Evolutionary conservation across 2,888 invertebrate species (phyloP), one percentile per base, ranked within the genome.

Genomic region (Tetragonisca angustula): DNA sequence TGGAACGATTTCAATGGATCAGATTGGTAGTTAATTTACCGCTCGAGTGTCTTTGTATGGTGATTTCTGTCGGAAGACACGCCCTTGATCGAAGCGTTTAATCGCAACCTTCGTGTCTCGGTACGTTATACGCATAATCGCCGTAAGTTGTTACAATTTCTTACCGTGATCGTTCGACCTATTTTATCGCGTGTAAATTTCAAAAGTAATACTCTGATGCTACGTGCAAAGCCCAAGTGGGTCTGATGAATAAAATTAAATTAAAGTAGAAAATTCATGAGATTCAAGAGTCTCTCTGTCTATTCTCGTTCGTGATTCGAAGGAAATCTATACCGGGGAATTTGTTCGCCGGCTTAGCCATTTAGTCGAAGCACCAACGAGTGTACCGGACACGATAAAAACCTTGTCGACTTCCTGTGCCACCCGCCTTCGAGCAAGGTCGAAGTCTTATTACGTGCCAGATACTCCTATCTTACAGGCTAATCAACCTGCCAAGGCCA

Each of bases 371-470:
- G 83, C 73, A 85, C 80, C 83, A 82, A 88, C 74, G 87, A 87
- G 76, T 43, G 43, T 79, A 78, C 79, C 87, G 84, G 83, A 77
- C 54, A 90, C 90, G 93, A 93, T 93, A 93, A 94, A 93, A 94
- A 93, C 94, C 94, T 94, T 93, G 94, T 92, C 92, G 92, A 94
- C 94, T 94, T 94, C 94, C 94, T 93, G 93, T 92, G 92, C 91
- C 92, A 92, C 92, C 93, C 92, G 93, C 90, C 91, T 92, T 91
- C 89, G 85, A 90, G 90, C 94, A 93, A 94, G 93, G 94, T 92
- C 92, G 88, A 43, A 43, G 43, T 87, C 89, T 92, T 90, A 91
- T 93, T 92, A 91, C 90, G 90, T 86, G 89, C 85, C 86, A 82
- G 88, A 87, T 87, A 91, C 88, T 88, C 87, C 84, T 89, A 91